Base-by-base conservation (phyloP, 2,888 invertebrate species). In the Diogma glabrata region DNA sequence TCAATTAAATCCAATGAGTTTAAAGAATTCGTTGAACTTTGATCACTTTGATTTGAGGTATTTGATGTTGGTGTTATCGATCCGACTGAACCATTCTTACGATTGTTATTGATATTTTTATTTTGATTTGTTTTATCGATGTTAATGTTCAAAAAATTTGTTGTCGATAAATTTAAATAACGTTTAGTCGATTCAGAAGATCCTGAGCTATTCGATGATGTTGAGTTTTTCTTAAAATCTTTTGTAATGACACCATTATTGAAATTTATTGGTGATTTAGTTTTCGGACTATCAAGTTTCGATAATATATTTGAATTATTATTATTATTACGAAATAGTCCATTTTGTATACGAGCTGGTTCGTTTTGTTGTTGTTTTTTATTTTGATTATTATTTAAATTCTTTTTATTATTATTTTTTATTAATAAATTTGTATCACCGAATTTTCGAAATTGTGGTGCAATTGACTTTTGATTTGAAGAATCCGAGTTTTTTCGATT, bases 1-100 rank as follows among this genome's bases (percentile, higher is more conserved):
- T 59, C 59, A 36, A 58, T 53, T 9, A 57, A 55, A 38, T 57
- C 56, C 7, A 56, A 50, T 24, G 57, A n/a, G n/a, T n/a, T n/a
- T n/a, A n/a, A n/a, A n/a, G n/a, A 55, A 28, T 53, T 50, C 17
- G 43, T 49, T 22, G 53, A 49, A 48, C 26, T 40, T 4, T 14
- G 14, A 7, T 47, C 23, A 16, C 40, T 26, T 22, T 47, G 40
- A 10, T 17, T 36, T 24, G 47, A 14, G 12, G 40, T 20, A 9
- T 24, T 14, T 20, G 47, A 28, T 14, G 20, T n/a, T 30, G 45
- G 16, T 40, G 51, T 20, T 20, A 40, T 17, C 45, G 45, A 22
- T 19, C 24, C 8, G 38, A 49, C 16, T 43, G 47, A 45, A 36
- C n/a, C n/a, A n/a, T n/a, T n/a, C n/a, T n/a, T n/a, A n/a, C n/a